phyloP scores from a whole-genome alignment of 92 coral and sea anemone genomes.

The Parazoanthus atlanticus region DNA sequence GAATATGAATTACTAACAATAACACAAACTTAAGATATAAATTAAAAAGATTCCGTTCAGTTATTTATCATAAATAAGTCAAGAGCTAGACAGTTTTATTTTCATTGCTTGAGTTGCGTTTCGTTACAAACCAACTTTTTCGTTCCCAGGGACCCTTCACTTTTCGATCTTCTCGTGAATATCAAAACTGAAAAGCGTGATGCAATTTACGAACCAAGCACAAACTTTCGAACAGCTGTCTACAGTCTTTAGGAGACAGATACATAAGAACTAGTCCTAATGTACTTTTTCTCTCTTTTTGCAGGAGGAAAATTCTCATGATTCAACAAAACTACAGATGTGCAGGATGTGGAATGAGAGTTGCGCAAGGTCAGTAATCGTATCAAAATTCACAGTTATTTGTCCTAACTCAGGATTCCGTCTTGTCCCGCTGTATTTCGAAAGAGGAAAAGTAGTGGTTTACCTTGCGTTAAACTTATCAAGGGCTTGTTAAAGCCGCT shows the following conservation, averaged over 20 bases:
- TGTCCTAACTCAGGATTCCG: background rate
- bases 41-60: background rate
- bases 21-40: background rate
- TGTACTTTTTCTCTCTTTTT: background rate
- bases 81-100: no score
- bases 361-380: constrained; percentile 76
- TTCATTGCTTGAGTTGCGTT: no score
- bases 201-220: background rate
- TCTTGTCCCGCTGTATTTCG: no score
- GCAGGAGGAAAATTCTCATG: constrained; percentile 86
- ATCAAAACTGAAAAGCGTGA: no score
- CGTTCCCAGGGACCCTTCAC: no score
- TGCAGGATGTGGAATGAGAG: constrained; percentile 99
- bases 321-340: constrained; percentile 88
- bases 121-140: no score
- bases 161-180: no score
- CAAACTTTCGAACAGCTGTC: background rate
- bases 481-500: no score
- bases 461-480: no score
- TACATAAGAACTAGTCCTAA: background rate
- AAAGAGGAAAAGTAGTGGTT: no score
- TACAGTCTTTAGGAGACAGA: no score
- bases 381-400: background rate
- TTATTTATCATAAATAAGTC: no score
- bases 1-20: background rate